phyloP scores from a whole-genome alignment of 2,113 vertebrate species.

The Nannobrachium achirus region DNA sequence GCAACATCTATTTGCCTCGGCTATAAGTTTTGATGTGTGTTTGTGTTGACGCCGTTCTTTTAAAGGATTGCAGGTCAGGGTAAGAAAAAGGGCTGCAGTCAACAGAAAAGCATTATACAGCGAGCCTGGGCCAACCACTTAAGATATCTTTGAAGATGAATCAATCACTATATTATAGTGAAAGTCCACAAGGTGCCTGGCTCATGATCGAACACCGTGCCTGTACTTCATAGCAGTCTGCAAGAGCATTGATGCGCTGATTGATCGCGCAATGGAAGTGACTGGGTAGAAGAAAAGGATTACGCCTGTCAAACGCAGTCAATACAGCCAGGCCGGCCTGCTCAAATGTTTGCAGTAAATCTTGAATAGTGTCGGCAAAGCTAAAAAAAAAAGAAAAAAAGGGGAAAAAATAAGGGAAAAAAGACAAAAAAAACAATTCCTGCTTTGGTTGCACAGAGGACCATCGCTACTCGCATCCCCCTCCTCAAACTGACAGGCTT shows the following conservation, averaged over 20 bases:
- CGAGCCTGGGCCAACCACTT: slow-evolving; percentile 74
- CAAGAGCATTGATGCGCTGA: slow-evolving; percentile 87
- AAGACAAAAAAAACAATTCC: slow-evolving; percentile 46
- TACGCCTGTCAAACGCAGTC: slow-evolving; percentile 88
- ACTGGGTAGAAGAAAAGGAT: slow-evolving; percentile 89
- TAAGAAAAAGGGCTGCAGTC: slow-evolving; percentile 71
- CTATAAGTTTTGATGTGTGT: slow-evolving; percentile 72
- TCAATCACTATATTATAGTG: slow-evolving; percentile 90
- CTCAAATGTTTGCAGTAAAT: slow-evolving; percentile 88
- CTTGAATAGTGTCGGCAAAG: slow-evolving; percentile 84
- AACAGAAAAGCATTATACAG: slow-evolving; percentile 79
- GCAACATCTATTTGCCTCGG: slow-evolving; percentile 60
- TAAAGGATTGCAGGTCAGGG: slow-evolving; percentile 69
- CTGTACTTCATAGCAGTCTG: slow-evolving; percentile 87
- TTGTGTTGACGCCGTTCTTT: slow-evolving; percentile 60
- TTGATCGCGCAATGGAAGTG: slow-evolving; percentile 91
- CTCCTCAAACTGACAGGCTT: slow-evolving; percentile 72
- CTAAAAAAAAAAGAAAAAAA: slow-evolving; percentile 65
- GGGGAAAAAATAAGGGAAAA: slow-evolving; percentile 57
- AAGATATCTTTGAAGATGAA: slow-evolving; percentile 89
- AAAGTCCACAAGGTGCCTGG: slow-evolving; percentile 83
- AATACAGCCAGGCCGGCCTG: slow-evolving; percentile 75
- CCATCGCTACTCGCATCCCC: slow-evolving; percentile 57
- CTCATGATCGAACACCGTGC: slow-evolving; percentile 85
- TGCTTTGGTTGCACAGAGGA: slow-evolving; percentile 64